Conservation (phyloP, 2,113 vertebrate genomes). For the Chloebia gouldiae region DNA sequence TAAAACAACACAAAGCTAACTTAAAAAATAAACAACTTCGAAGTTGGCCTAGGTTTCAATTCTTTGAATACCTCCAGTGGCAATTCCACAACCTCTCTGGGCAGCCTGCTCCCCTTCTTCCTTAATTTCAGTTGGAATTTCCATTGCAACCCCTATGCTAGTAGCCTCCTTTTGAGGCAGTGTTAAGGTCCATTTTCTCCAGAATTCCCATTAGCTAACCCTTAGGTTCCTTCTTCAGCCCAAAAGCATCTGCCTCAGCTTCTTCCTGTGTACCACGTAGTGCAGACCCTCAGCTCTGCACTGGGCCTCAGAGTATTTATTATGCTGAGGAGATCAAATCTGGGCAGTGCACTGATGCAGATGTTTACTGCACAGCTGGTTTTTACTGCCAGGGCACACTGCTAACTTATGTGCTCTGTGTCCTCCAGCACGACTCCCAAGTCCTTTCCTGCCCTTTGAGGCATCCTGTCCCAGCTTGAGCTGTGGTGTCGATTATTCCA, state of each 20-base stretch:
- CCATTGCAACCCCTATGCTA: not conserved
- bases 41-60: not conserved
- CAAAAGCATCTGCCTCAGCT: not conserved
- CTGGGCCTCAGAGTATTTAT: not conserved
- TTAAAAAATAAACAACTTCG: not conserved
- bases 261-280: not conserved
- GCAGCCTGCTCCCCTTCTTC: not conserved
- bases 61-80: not conserved
- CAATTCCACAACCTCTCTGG: not conserved
- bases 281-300: not conserved
- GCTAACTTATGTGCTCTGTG: not conserved
- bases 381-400: not conserved
- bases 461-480: not conserved
- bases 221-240: not conserved
- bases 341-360: not conserved
- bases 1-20: too few relatives aligned
- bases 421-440: not conserved
- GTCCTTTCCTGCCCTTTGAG: not conserved
- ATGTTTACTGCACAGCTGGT: not conserved
- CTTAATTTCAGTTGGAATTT: not conserved
- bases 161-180: not conserved
- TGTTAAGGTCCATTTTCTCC: not conserved
- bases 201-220: not conserved
- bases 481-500: not conserved
- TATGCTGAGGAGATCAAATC: not conserved